These are phyloP conservation scores for Rhinatrema bivittatum DNA, from an alignment of 2,797 vertebrate species.

Conservation along the genomic window DNA sequence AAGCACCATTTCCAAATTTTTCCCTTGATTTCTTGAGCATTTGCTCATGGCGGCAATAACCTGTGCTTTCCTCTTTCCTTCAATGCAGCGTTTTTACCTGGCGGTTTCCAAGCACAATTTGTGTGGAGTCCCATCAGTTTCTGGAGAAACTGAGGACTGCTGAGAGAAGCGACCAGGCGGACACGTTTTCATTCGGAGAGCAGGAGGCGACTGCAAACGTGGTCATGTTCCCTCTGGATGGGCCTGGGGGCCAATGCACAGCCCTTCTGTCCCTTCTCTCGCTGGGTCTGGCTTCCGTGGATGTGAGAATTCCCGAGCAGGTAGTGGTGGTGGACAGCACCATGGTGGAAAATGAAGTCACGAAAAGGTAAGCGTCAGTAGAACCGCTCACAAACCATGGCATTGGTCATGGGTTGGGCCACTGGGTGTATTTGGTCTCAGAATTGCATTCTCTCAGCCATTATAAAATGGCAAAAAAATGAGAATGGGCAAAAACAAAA, in stretches of 20 bases:
- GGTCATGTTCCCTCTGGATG: conserved; percentile 69
- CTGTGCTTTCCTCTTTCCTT: rapidly evolving
- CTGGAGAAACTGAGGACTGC: conserved; percentile 52
- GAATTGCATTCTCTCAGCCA: no score
- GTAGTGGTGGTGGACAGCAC: conserved; percentile 90
- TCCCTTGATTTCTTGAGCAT: no score
- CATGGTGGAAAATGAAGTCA: conserved; percentile 79
- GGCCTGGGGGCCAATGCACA: conserved; percentile 72
- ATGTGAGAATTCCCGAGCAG: conserved; percentile 81
- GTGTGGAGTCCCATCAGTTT: conserved; percentile 74
- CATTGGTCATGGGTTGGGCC: no score
- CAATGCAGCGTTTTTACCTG: conserved; percentile 75
- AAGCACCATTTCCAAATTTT: no score
- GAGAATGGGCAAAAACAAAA: no score
- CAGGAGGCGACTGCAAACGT: conserved; percentile 37
- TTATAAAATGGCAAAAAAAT: no score
- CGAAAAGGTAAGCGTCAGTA: conserved; percentile 67
- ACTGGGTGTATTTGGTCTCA: no score
- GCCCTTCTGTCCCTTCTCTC: conserved; percentile 71
- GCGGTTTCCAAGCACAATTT: conserved; percentile 75
- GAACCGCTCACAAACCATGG: neutral
- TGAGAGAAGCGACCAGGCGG: conserved; percentile 41
- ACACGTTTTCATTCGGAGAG: conserved; percentile 56
- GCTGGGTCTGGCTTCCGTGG: conserved; percentile 72
- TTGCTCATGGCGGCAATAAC: rapidly evolving